Percentiles rank a stretch among this genome's conserved stretches.
These are phyloP conservation scores for Styela plicata DNA, from an alignment of 23 tunicate species.

Conservation along the genomic window DNA sequence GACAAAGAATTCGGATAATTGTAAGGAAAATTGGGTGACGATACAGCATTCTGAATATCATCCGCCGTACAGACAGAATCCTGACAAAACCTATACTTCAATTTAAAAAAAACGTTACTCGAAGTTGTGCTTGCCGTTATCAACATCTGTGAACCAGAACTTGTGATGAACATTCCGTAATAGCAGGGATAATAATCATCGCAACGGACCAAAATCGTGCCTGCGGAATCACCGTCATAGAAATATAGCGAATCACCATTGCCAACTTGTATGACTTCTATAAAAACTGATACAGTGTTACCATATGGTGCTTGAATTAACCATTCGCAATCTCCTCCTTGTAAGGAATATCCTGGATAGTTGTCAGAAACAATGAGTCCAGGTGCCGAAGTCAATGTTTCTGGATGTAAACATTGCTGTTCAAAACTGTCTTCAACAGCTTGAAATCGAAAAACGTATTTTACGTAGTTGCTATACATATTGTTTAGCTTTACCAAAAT, in stretches of 20 bases:
- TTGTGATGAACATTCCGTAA: not conserved
- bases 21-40: slow-evolving; percentile 9
- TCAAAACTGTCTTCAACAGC: not conserved
- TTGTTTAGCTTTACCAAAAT: slow-evolving; percentile 2
- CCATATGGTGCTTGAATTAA: slow-evolving; percentile 12
- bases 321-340: slow-evolving; percentile 5
- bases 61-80: not conserved
- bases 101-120: not conserved
- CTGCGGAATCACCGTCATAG: slow-evolving; percentile 11
- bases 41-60: not conserved
- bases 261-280: not conserved
- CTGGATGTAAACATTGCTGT: not conserved
- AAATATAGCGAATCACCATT: not conserved
- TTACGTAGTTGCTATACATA: not conserved
- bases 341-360: not conserved
- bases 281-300: not conserved
- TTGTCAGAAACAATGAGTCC: not conserved
- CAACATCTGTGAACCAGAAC: not conserved
- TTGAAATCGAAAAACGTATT: not conserved
- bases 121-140: not conserved
- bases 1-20: not conserved
- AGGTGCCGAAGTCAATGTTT: not conserved
- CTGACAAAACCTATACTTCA: not conserved
- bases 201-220: not conserved
- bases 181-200: not conserved